Base-by-base conservation (phyloP, 2,888 invertebrate species). In the Cephalotes varians region DNA sequence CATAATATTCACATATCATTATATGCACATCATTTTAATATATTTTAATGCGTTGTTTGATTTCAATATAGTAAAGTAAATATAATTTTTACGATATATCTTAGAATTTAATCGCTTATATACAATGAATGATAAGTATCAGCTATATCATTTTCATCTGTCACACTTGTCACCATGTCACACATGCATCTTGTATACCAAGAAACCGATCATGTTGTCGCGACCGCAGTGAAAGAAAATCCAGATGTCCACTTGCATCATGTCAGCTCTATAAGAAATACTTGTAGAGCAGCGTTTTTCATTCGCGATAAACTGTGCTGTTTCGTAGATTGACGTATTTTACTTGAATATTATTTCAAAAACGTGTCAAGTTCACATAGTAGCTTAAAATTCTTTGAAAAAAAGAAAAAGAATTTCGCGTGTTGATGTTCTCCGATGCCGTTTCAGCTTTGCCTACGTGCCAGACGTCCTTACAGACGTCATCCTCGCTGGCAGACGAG, bases 401-500 rank as follows among this genome's bases (percentile, higher is more conserved):
- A n/a, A 34, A 34, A 34, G 15, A 44, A 40, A 56, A 72, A 31
- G 9, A n/a, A 44, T 44, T n/a, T 56, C 12, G 25, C 12, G 18
- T 18, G 7, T 44, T 67, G 28, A 77, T 28, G 47, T 51, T 21
- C 6, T 37, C 6, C 12, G 21, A 9, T 34, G 25, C 49, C 9
- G n/a, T 86, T 49, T 7, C 71, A 91, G 91, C 90, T 64, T 12
- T 91, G 76, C 87, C 91, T 3, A 71, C 82, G 54, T 72, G 88
- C 10, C 90, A 90, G 84, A 87, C 87, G 86, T 91, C 92, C 10
- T 91, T 93, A 83, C 93, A 94, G 83, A 93, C 93, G 44, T 93
- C 94, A 49, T 95, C 96, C 12, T 96, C 96, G 5, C 93, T 97
- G 91, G 97, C 97, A 67, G 97, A 97, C 87, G 97, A 97, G 92